Evolutionary conservation across 2,888 invertebrate species (phyloP), one percentile per base, ranked within the genome.

Genomic region (Clanis bilineata): DNA sequence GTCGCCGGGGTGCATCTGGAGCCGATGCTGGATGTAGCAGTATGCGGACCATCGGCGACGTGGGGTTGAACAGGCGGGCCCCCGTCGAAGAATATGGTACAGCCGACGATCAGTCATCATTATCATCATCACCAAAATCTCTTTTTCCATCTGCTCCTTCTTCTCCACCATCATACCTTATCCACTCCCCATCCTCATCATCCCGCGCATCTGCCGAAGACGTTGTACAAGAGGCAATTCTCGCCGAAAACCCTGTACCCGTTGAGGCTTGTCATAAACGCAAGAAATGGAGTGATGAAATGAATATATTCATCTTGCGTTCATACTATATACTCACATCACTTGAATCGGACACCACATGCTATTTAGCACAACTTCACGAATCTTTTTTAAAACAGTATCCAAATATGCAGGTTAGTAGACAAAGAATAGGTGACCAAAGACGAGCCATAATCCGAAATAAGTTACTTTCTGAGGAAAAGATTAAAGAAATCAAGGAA

Each of bases 261-360:
- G 25, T 22, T 45, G 25, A 45, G 23, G 45, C 10, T 18, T 9
- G n/a, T 45, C 23, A 10, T 45, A 22, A 22, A 32, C 32, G 32
- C 32, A 32, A 6, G 4, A 32, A 32, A 32, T 32, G 32, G 32
- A 32, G 1, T 7, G 25, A 45, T 23, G 62, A 64, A 25, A 60
- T 64, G 59, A 64, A 64, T 47, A 51, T 18, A 1, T 63, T 63
- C 12, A 61, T 63, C 59, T 36, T 61, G 57, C 62, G 63, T 21
- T 56, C 63, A 23, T 60, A 61, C 18, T 47, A 54, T n/a, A 54
- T 43, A n/a, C 1, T 63, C 0, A 64, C 63, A 1, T 38, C 32
- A 10, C 1, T 64, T 5, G 61, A 64, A 56, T 45, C 41, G 9
- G 28, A 61, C 3, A 61, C 61, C 9, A 54, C 32, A 58, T 28